Percentiles rank a stretch among this genome's conserved stretches.
These are phyloP conservation scores for Actenoides hombroni DNA, from an alignment of 2,113 vertebrate species.

Conservation along the genomic window DNA sequence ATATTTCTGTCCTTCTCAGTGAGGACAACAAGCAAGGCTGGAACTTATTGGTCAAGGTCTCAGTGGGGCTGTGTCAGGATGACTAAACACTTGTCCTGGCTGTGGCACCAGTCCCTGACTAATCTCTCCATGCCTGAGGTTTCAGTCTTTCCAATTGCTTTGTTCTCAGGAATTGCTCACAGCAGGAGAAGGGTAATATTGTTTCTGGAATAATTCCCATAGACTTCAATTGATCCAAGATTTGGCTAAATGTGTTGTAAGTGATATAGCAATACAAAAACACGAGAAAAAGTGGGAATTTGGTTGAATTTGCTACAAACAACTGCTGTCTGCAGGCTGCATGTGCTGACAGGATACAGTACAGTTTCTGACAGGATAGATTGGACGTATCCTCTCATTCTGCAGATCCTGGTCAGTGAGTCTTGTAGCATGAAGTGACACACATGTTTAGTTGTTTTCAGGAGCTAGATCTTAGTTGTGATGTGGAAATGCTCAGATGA, in stretches of 20 bases:
- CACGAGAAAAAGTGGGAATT: neutral
- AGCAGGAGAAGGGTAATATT: conserved; percentile 43
- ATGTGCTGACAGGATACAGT: neutral
- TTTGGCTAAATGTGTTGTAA: neutral
- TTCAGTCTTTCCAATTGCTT: conserved; percentile 30
- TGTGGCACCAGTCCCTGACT: conserved; percentile 25
- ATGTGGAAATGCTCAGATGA: neutral
- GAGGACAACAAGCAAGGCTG: conserved; percentile 23
- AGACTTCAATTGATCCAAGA: neutral
- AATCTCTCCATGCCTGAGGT: conserved; percentile 42
- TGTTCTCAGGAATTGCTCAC: conserved; percentile 5
- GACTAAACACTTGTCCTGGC: conserved; percentile 35
- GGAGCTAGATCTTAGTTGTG: neutral
- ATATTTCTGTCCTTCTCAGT: neutral
- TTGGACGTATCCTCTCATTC: neutral
- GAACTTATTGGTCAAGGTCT: conserved; percentile 21
- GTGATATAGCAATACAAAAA: neutral
- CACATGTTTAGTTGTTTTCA: neutral
- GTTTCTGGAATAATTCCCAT: conserved; percentile 25
- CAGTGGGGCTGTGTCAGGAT: neutral
- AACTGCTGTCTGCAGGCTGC: neutral
- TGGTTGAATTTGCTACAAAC: neutral
- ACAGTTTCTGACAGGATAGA: neutral
- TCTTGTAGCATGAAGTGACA: neutral
- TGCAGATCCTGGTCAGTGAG: neutral